phyloP scores from a whole-genome alignment of 1,140 invertebrate genomes.

The Drosophila guanche region DNA sequence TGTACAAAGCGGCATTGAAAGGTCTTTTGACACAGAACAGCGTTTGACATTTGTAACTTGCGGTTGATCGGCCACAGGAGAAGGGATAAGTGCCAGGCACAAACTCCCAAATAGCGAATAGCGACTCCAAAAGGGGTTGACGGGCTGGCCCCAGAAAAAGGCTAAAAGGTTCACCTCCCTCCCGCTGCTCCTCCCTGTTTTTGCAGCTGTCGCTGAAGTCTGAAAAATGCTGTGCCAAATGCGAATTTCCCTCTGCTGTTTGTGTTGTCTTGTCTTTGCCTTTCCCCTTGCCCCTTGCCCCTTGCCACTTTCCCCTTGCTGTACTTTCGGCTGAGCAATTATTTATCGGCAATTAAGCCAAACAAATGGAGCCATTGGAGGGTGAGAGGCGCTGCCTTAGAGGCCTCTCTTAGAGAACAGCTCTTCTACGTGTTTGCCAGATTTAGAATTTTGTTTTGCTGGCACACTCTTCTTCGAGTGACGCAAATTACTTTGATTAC shows the following conservation, averaged over 20 bases:
- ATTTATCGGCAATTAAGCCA: slow-evolving; percentile 75
- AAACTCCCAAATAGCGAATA: neutral
- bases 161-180: slow-evolving; percentile 59
- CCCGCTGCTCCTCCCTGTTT: slow-evolving; percentile 33
- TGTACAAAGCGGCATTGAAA: slow-evolving; percentile 41
- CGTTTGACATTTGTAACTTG: slow-evolving; percentile 81
- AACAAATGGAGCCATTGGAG: slow-evolving; percentile 70
- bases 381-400: slow-evolving; percentile 25
- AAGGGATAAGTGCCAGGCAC: slow-evolving; percentile 60
- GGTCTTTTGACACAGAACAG: slow-evolving; percentile 69
- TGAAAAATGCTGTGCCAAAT: slow-evolving; percentile 79
- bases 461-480: too few relatives aligned
- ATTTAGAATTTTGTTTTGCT: too few relatives aligned
- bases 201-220: slow-evolving; percentile 71
- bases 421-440: too few relatives aligned
- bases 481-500: too few relatives aligned
- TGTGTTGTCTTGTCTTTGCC: slow-evolving; percentile 28
- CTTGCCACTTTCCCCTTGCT: slow-evolving; percentile 7
- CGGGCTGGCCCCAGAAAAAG: slow-evolving; percentile 20
- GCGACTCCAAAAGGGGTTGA: slow-evolving; percentile 47
- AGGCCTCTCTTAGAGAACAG: too few relatives aligned
- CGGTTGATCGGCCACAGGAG: slow-evolving; percentile 74
- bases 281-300: too few relatives aligned
- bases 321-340: slow-evolving; percentile 47
- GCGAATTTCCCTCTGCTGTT: slow-evolving; percentile 38